A percentile compares a stretch with the other conserved stretches of the same genome.
Evolutionary conservation across 1,140 invertebrate species (phyloP).

Genomic region (Xylocopa sonorina): DNA sequence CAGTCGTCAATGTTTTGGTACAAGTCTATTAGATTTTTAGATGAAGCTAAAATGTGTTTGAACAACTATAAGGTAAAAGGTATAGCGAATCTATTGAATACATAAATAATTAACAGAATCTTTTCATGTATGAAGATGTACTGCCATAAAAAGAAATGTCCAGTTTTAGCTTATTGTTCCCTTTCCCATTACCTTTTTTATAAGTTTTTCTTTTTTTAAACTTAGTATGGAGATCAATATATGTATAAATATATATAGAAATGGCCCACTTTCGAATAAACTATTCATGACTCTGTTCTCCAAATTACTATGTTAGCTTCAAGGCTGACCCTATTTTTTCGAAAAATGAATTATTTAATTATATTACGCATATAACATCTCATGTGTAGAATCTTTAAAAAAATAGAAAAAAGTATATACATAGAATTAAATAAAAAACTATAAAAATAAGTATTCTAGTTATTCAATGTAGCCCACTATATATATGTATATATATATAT

Average conservation of each 20-base stretch:
- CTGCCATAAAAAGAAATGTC: constrained; percentile 16
- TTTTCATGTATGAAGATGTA: not conserved
- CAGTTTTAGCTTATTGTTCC: constrained; percentile 62
- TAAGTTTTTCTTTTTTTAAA: constrained; percentile 19
- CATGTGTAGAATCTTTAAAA: constrained; percentile 39
- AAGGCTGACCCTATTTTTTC: not conserved
- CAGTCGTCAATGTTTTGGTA: not conserved
- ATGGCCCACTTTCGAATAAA: constrained; percentile 45
- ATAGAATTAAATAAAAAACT: constrained; percentile 18
- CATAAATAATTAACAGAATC: constrained; percentile 14
- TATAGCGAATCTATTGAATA: no score
- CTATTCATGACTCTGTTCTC: constrained; percentile 23
- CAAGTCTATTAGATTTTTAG: not conserved
- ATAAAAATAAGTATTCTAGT: constrained; percentile 29
- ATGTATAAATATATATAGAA: no score
- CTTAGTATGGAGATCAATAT: constrained; percentile 52
- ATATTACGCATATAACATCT: constrained; percentile 25
- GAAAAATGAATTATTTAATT: constrained; percentile 10
- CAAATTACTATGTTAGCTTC: constrained; percentile 18
- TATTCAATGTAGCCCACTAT: constrained; percentile 51
- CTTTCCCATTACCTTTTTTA: constrained; percentile 50
- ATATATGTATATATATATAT: no score
- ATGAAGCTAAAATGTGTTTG: not conserved
- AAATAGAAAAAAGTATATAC: constrained; percentile 44
- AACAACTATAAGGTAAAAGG: constrained; percentile 2